Evolutionary conservation across 2,888 invertebrate genomes (phyloP), one percentile per base, ranked within the genome.

Genomic region (Gerosis bhagava): DNA sequence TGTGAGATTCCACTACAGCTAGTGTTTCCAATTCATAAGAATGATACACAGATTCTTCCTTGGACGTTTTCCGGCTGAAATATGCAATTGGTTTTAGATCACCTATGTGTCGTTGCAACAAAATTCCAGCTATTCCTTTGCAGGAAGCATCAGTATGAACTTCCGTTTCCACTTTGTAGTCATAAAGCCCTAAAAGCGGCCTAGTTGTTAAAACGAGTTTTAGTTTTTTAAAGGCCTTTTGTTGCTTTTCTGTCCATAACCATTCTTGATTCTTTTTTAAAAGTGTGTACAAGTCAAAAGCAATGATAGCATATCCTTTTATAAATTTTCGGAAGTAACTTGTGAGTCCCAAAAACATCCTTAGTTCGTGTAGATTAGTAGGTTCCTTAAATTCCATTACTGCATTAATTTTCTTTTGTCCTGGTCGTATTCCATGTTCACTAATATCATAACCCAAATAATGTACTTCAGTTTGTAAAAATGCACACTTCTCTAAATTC

Each of bases 321-420:
- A 71, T 59, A 43, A 70, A 73, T 42, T 63, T 62, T 1, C 67
- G 50, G 45, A 68, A 70, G 47, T 62, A 72, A 17, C 49, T 63
- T 0, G 56, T 61, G 0, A 63, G 17, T 0, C 61, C 62, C 0
- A 60, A 12, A 53, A 62, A 65, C 17, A 62, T 62, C 5, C 59
- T 28, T 0, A 61, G 40, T 32, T 61, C 54, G 13, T 60, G 59
- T 0, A 59, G 29, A 3, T 45, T 51, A 31, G 50, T 57, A 1
- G 65, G 65, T 1, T 5, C 29, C 0, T 60, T 56, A 26, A 51
- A 63, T 5, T 48, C 13, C 28, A 53, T 43, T 0, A 64, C 51
- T 0, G 62, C 58, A 5, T 49, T 25, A 11, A 62, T 0, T 31
- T 65, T 65, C 2, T 5, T 10, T 25, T 54, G 50, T 17, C 28